These are phyloP conservation scores for Pammene aurita DNA, from an alignment of 2,888 invertebrate genomes.

Conservation along the genomic window DNA sequence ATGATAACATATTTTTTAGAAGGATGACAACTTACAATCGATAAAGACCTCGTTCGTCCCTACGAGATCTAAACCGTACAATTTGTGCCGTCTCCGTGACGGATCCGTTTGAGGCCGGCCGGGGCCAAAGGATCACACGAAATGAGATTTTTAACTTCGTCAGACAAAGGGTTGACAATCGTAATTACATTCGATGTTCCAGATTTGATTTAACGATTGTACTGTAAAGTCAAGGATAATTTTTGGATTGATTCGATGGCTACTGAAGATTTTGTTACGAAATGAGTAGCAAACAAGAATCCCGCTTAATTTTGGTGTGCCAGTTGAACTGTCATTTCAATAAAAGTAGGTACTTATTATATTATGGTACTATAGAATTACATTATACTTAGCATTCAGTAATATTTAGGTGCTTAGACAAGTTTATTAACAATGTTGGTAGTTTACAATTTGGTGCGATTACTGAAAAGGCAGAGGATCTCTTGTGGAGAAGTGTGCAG, in stretches of 20 bases:
- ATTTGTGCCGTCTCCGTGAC: conserved; percentile 64
- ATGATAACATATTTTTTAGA: background rate
- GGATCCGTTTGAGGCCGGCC: conserved; percentile 66
- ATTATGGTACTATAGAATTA: no score
- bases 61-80: conserved; percentile 59
- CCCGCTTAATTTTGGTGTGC: no score
- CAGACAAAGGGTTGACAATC: conserved; percentile 23
- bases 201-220: conserved; percentile 2
- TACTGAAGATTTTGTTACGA: background rate
- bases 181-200: conserved; percentile 24
- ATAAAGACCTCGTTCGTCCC: conserved; percentile 45
- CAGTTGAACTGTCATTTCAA: no score
- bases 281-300: background rate
- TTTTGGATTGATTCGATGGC: background rate
- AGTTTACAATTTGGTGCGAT: no score
- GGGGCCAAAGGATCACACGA: conserved; percentile 57
- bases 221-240: background rate
- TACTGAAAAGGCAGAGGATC: no score
- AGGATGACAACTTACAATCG: background rate
- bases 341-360: no score
- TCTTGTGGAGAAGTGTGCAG: no score
- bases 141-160: conserved; percentile 41
- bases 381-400: no score
- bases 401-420: no score
- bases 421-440: no score